These are phyloP conservation scores for Egretta garzetta DNA, from an alignment of 2,113 vertebrate species.

Conservation along the genomic window DNA sequence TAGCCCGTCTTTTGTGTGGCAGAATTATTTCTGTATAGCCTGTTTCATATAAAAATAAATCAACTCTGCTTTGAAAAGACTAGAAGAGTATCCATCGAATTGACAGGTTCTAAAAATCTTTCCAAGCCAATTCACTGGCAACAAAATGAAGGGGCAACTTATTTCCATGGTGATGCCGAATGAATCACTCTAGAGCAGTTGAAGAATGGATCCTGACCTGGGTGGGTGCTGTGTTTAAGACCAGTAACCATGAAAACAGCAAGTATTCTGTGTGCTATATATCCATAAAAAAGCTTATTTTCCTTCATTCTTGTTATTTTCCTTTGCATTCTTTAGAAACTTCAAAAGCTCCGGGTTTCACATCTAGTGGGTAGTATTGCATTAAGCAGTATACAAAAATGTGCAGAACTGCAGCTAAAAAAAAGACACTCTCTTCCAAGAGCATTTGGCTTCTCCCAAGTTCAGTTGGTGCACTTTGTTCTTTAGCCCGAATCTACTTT, in stretches of 20 bases:
- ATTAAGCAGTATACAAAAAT: neutral
- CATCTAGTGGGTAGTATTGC: neutral
- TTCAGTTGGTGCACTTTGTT: neutral
- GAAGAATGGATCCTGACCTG: conserved; percentile 51
- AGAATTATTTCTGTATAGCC: neutral
- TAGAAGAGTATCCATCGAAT: conserved; percentile 9
- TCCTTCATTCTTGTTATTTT: neutral
- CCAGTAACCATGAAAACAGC: conserved; percentile 47
- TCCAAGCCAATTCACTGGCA: conserved; percentile 27
- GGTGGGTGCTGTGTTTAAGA: conserved; percentile 33
- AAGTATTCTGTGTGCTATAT: neutral
- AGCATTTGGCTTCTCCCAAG: neutral
- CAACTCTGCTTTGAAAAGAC: neutral
- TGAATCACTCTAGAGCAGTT: conserved; percentile 35
- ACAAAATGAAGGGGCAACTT: conserved; percentile 55
- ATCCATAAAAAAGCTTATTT: neutral
- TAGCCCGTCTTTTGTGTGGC: neutral
- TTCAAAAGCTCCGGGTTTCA: neutral
- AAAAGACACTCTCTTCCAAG: neutral
- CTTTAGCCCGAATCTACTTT: neutral
- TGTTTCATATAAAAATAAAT: conserved; percentile 12
- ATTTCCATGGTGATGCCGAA: conserved; percentile 59
- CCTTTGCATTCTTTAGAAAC: neutral
- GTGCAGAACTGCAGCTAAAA: neutral
- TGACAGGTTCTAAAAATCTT: conserved; percentile 1